These are phyloP conservation scores for Noturus placidus DNA, from an alignment of 2,113 vertebrate species.

Conservation along the genomic window DNA sequence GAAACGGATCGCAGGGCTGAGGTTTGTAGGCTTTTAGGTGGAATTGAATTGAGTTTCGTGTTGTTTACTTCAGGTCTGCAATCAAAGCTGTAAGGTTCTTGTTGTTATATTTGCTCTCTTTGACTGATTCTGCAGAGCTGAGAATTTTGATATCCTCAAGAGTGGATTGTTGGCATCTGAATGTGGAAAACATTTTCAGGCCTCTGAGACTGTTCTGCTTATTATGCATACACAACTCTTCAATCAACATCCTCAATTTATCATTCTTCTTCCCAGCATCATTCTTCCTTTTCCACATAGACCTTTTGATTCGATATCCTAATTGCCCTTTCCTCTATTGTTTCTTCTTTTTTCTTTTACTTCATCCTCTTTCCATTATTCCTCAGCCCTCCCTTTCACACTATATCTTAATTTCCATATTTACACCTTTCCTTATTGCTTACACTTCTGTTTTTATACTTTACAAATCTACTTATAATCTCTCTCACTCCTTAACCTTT, in stretches of 20 bases:
- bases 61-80: constrained; percentile 22
- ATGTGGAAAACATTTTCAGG: background rate
- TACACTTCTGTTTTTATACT: background rate
- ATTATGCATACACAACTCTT: background rate
- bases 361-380: background rate
- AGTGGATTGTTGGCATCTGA: constrained; percentile 27
- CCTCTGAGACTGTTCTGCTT: background rate
- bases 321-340: background rate
- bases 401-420: background rate
- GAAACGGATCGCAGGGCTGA: background rate
- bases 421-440: background rate
- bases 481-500: background rate
- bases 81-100: constrained; percentile 19
- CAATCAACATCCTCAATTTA: constrained; percentile 9
- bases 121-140: constrained; percentile 17
- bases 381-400: background rate
- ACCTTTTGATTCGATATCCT: constrained; percentile 6
- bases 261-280: background rate
- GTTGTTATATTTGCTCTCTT: constrained; percentile 18
- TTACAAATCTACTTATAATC: background rate
- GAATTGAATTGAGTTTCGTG: constrained; percentile 23
- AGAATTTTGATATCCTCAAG: constrained; percentile 13
- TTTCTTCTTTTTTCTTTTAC: background rate
- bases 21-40: constrained; percentile 18
- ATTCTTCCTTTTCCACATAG: background rate